Base-by-base conservation (phyloP, 2,797 vertebrate genomes). In the Chloroceryle inda region DNA sequence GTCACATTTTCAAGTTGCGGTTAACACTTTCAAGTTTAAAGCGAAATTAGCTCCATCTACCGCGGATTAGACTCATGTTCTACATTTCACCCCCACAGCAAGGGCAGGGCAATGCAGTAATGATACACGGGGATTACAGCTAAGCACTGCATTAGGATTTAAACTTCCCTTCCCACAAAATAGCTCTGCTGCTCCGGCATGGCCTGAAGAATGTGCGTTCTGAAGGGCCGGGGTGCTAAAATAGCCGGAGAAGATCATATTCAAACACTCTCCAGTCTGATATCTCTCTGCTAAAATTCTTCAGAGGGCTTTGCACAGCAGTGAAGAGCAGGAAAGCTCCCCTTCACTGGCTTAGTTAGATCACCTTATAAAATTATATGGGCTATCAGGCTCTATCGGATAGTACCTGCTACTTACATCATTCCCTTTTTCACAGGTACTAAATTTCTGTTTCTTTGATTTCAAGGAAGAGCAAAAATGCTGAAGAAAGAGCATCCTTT, bases 1-100 rank as follows among this genome's bases (percentile, higher is more conserved):
- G 99, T 99, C 99, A 99, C 99, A 99, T 99, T 99, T 98, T 98
- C 98, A 94, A 97, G 97, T 97, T 87, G 98, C 62, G 93, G 96
- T 98, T 98, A 98, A 98, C 98, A 94, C 98, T 98, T 96, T 98
- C 95, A 91, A 92, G 97, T 96, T 97, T 94, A 96, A 91, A 97
- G 93, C 88, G 84, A 97, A 98, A 97, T 98, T 97, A 98, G 97
- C 80, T 93, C 85, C 94, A 91, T 98, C 87, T 96, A 91, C 95
- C 97, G 94, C 85, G 91, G 94, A 96, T 97, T 78, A 96, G 88
- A 95, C 91, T 94, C 95, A 82, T 81, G 92, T 89, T 97, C 92
- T 95, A 94, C 91, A 91, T 95, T 96, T 95, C 88, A 96, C 85
- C 89, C 91, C 89, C 95, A 66, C 96, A 89, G 93, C 94, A 97